Evolutionary conservation across 2,888 invertebrate species (phyloP).

Genomic region (Coleophora deauratella): DNA sequence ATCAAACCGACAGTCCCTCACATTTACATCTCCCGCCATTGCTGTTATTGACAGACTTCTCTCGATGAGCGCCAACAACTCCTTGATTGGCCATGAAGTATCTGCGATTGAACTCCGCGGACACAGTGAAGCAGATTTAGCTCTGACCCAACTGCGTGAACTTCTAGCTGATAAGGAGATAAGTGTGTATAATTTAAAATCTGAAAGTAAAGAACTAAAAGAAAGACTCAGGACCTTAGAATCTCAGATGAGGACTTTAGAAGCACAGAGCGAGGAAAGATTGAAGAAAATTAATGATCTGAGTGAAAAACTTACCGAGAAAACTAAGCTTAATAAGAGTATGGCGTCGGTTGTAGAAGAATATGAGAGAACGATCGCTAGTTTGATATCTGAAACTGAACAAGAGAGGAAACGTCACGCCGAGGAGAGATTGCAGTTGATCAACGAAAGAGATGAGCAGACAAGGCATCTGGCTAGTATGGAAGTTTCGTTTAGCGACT

Average conservation of each 20-base stretch:
- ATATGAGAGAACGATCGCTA: conserved; percentile 85
- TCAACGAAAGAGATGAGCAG: conserved; percentile 76
- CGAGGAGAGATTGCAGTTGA: conserved; percentile 65
- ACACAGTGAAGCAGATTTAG: conserved; percentile 47
- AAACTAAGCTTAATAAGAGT: conserved; percentile 63
- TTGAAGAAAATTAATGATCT: conserved; percentile 50
- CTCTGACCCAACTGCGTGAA: conserved; percentile 60
- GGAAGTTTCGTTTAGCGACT: conserved; percentile 77
- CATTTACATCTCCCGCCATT: conserved; percentile 66
- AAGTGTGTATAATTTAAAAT: conserved; percentile 62
- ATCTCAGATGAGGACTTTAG: conserved; percentile 47
- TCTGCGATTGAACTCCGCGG: conserved; percentile 32
- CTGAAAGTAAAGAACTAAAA: conserved; percentile 62
- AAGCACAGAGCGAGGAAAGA: conserved; percentile 43
- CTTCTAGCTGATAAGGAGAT: conserved; percentile 72
- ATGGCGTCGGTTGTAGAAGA: conserved; percentile 82
- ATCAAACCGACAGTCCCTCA: conserved; percentile 53
- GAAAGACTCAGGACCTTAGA: conserved; percentile 54
- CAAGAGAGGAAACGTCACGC: conserved; percentile 76
- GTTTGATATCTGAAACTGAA: conserved; percentile 81
- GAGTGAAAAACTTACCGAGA: conserved; percentile 50
- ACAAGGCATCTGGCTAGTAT: conserved; percentile 75
- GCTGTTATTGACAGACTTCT: conserved; percentile 68
- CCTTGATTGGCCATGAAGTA: conserved; percentile 35
- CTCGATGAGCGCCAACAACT: conserved; percentile 53